Conservation (phyloP, 2,113 vertebrate species). For the Drymodes brunneopygia region DNA sequence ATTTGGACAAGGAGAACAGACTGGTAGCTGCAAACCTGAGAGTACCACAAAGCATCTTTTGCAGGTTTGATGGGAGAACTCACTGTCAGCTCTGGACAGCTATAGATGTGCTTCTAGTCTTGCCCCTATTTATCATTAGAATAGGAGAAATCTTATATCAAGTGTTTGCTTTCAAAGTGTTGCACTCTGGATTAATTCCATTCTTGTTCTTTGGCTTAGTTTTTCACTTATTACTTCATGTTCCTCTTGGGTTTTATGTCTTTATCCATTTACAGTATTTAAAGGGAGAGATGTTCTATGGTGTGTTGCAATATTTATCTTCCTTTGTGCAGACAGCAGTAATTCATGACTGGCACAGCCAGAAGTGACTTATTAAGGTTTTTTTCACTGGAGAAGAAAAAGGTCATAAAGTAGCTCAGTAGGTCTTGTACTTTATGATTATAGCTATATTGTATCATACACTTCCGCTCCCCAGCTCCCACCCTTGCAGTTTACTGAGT, state of each 20-base stretch:
- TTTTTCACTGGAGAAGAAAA: conserved; percentile 33
- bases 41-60: background rate
- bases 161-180: background rate
- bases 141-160: background rate
- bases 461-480: background rate
- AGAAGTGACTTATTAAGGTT: conserved; percentile 55
- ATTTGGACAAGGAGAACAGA: background rate
- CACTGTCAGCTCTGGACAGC: background rate
- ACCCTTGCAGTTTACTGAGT: background rate
- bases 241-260: conserved; percentile 13
- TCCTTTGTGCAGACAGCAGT: conserved; percentile 30
- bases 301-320: conserved; percentile 53
- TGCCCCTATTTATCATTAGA: background rate
- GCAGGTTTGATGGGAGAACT: background rate
- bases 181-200: background rate
- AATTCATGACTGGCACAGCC: conserved; percentile 49
- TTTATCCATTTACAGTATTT: conserved; percentile 46
- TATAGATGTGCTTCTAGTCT: background rate
- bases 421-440: conserved; percentile 47
- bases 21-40: background rate
- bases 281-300: conserved; percentile 14
- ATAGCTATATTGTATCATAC: conserved; percentile 8
- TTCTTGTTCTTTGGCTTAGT: background rate
- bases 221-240: background rate
- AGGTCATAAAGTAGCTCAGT: conserved; percentile 43